Conservation (phyloP, 2,797 vertebrate genomes). For the Muraenolepis orangiensis region DNA sequence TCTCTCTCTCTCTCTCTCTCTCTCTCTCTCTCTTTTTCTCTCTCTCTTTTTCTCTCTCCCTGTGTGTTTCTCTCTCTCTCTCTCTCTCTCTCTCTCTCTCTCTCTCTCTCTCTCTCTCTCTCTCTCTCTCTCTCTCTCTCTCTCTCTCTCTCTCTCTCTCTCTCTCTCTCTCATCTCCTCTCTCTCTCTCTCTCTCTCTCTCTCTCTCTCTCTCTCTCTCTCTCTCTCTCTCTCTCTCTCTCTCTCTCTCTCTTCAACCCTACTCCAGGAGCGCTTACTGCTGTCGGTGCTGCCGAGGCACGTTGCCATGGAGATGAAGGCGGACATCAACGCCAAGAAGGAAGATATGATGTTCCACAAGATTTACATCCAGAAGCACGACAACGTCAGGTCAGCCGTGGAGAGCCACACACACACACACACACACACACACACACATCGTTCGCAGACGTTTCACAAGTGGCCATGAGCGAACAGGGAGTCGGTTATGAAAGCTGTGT, state of each 20-base stretch:
- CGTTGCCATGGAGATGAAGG: conserved; percentile 99
- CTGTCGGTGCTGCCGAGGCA: conserved; percentile 96
- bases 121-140: background rate
- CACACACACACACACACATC: background rate
- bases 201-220: background rate
- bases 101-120: conserved; percentile 2
- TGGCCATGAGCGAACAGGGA: background rate
- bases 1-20: conserved; percentile 13
- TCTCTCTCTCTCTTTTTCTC: conserved; percentile 6
- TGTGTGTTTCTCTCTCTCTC: too few species aligned
- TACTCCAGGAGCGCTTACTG: conserved; percentile 90
- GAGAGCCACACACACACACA: background rate
- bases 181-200: background rate
- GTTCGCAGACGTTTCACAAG: background rate
- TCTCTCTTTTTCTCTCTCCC: too few species aligned
- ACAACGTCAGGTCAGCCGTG: conserved; percentile 90
- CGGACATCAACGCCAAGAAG: conserved; percentile 97
- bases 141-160: too few species aligned
- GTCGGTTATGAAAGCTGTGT: background rate
- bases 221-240: conserved; percentile 17
- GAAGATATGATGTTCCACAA: conserved; percentile 99
- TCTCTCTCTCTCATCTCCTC: background rate
- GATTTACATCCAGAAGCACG: conserved; percentile 99
- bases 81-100: too few species aligned
- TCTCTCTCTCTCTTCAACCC: conserved; percentile 4